These are phyloP conservation scores for Falco peregrinus DNA, from an alignment of 2,797 vertebrate genomes.

Conservation along the genomic window DNA sequence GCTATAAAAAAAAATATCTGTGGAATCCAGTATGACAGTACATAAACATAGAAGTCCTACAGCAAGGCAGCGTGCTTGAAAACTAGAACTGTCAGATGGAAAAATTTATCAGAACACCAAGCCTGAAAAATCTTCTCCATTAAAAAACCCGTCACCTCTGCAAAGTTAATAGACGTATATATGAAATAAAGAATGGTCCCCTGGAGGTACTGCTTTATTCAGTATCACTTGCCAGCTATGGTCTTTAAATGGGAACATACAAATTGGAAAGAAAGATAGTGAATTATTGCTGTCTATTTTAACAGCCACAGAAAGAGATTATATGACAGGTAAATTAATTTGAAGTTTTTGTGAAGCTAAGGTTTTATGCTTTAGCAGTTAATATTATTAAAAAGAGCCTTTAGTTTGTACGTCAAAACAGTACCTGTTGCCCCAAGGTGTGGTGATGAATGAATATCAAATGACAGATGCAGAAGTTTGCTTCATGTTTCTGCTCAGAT, in stretches of 20 bases:
- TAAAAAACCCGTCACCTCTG: not conserved
- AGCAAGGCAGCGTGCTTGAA: not conserved
- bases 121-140: not conserved
- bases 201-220: not conserved
- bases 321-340: not conserved
- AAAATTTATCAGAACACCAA: not conserved
- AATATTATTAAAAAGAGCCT: not conserved
- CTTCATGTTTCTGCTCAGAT: not conserved
- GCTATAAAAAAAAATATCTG: not conserved
- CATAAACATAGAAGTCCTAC: not conserved
- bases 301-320: not conserved
- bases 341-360: not conserved
- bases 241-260: not conserved
- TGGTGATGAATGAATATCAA: not conserved
- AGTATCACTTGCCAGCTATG: not conserved
- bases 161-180: not conserved
- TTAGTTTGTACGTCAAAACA: not conserved
- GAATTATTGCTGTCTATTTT: not conserved
- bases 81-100: conserved; percentile 11
- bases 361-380: not conserved
- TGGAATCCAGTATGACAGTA: not conserved
- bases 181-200: not conserved
- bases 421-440: not conserved
- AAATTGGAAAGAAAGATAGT: not conserved
- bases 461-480: not conserved